Evolutionary conservation across 2,113 vertebrate species (phyloP).

Genomic region (Cynocephalus volans): DNA sequence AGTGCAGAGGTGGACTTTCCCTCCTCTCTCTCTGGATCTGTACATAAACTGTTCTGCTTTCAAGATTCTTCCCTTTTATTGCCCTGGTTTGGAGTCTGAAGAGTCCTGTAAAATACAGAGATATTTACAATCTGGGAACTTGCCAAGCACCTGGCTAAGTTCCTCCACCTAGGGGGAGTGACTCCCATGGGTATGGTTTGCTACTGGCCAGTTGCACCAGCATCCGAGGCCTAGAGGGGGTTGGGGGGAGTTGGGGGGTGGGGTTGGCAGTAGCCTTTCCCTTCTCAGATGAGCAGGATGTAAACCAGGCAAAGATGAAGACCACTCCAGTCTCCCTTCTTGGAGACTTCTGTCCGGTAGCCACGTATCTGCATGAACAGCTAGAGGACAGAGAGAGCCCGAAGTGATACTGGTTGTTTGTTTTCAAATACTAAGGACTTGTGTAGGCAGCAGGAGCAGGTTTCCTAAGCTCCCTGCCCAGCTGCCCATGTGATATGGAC

Average conservation of each 20-base stretch:
- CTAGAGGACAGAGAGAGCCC: constrained; percentile 51
- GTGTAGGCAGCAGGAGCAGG: background rate
- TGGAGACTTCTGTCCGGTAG: constrained; percentile 40
- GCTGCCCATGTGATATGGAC: constrained; percentile 50
- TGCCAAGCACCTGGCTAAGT: constrained; percentile 63
- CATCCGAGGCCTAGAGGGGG: background rate
- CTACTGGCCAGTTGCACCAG: background rate
- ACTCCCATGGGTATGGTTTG: constrained; percentile 57
- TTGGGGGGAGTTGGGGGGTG: background rate
- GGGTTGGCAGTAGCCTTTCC: background rate
- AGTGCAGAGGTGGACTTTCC: background rate
- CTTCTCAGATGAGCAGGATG: constrained; percentile 40
- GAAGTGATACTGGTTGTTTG: constrained; percentile 50
- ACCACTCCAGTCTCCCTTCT: background rate
- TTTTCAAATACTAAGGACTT: constrained; percentile 70
- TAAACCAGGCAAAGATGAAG: background rate
- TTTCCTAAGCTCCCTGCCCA: constrained; percentile 76
- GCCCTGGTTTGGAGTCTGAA: background rate
- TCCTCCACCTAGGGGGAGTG: constrained; percentile 30
- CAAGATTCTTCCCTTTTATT: constrained; percentile 57
- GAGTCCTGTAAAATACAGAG: constrained; percentile 69
- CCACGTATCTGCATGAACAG: background rate
- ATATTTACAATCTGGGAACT: constrained; percentile 76
- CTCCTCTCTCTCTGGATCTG: background rate
- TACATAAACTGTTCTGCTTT: background rate